These are phyloP conservation scores for Malurus cyaneus DNA, from an alignment of 2,113 vertebrate genomes.

Conservation along the genomic window DNA sequence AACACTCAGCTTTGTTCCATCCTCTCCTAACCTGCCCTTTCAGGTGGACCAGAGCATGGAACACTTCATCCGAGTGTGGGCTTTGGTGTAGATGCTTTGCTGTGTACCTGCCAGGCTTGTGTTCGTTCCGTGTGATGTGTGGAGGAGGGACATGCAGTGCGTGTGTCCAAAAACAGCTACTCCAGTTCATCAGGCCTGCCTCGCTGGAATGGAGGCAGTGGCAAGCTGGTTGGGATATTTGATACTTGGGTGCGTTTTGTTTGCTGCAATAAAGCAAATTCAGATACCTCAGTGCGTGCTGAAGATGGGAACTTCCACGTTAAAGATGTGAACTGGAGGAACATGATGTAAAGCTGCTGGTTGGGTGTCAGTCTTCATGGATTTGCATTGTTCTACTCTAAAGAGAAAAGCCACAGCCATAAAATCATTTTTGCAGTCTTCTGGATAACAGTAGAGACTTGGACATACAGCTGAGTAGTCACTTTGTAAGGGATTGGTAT, in stretches of 20 bases:
- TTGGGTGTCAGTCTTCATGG: background rate
- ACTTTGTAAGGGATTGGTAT: background rate
- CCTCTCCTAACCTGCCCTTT: background rate
- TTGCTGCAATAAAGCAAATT: background rate
- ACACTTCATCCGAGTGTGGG: fast-evolving
- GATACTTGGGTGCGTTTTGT: background rate
- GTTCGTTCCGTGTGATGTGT: fast-evolving
- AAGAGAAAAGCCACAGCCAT: background rate
- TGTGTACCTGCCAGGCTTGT: fast-evolving
- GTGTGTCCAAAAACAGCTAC: fast-evolving
- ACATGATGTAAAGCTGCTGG: background rate
- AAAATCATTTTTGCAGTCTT: background rate
- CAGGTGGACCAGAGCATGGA: no score
- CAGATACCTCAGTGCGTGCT: background rate
- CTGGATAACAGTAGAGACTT: fast-evolving
- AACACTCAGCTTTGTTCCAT: fast-evolving
- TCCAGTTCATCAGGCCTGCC: background rate
- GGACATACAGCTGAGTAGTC: background rate
- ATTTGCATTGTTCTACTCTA: background rate
- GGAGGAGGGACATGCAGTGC: background rate
- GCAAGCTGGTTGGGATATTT: background rate
- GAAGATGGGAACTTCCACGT: background rate
- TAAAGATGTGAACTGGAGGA: background rate
- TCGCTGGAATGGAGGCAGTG: background rate
- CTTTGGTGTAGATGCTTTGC: background rate